Evolutionary conservation across 2,113 vertebrate genomes (phyloP).

Genomic region (Oxyura jamaicensis): DNA sequence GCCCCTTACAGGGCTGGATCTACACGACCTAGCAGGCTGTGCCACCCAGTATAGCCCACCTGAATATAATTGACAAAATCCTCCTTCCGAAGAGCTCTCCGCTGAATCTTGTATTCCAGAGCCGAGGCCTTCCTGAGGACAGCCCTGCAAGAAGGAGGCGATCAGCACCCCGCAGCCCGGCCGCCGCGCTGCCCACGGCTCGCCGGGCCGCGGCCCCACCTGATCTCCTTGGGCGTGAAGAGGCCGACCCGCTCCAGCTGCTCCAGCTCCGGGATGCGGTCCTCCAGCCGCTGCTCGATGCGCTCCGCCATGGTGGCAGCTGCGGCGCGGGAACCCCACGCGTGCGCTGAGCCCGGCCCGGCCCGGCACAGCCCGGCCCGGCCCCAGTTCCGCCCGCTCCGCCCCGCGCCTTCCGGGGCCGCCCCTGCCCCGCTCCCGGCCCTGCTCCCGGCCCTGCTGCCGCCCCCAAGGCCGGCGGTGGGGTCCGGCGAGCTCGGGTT

Average conservation of each 20-base stretch:
- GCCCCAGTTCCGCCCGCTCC: too few species aligned
- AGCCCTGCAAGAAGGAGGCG: slow-evolving; percentile 73
- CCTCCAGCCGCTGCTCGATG: slow-evolving; percentile 89
- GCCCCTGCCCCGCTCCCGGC: too few species aligned
- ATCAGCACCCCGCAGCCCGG: not conserved
- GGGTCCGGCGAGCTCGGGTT: too few species aligned
- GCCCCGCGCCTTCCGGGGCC: too few species aligned
- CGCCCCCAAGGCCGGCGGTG: not conserved
- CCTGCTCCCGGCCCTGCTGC: too few species aligned
- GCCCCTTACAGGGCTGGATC: rapidly evolving
- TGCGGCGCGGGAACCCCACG: rapidly evolving
- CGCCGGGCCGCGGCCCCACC: slow-evolving; percentile 72
- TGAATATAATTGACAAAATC: slow-evolving; percentile 93
- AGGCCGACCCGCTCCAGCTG: slow-evolving; percentile 93
- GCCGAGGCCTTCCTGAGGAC: slow-evolving; percentile 89
- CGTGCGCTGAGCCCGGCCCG: too few species aligned
- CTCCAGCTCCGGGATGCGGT: slow-evolving; percentile 88
- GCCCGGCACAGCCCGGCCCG: too few species aligned
- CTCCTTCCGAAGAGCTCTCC: slow-evolving; percentile 86
- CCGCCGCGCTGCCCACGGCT: not conserved
- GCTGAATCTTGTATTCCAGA: slow-evolving; percentile 93
- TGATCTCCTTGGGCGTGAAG: slow-evolving; percentile 87
- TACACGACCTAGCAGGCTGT: rapidly evolving
- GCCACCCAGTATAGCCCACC: slow-evolving; percentile 57
- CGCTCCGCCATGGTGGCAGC: slow-evolving; percentile 86